Conservation (phyloP, 2,113 vertebrate species). For the Ariopsis seemanni region DNA sequence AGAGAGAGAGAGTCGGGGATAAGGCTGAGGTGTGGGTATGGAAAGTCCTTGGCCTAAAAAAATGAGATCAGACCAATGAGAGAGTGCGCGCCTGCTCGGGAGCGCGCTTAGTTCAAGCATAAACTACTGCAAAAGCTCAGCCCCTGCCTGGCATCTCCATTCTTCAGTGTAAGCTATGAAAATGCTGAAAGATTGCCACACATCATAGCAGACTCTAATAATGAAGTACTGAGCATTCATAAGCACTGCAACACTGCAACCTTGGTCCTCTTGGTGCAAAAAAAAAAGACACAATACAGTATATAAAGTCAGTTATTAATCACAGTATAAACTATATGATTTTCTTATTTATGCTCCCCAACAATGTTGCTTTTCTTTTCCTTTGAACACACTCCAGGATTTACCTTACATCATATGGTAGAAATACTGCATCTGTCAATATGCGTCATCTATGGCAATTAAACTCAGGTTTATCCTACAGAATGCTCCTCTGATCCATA, state of each 20-base stretch:
- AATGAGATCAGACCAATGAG: slow-evolving; percentile 60
- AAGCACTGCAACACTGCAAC: not conserved
- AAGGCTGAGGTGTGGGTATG: slow-evolving; percentile 57
- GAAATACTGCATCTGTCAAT: not conserved
- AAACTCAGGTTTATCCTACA: not conserved
- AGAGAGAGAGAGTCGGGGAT: slow-evolving; percentile 46
- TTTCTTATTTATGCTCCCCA: no score
- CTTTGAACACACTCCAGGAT: not conserved
- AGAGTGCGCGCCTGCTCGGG: slow-evolving; percentile 53
- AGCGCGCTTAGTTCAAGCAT: slow-evolving; percentile 50
- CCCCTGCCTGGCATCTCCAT: not conserved
- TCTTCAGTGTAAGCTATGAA: not conserved
- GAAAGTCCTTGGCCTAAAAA: slow-evolving; percentile 73
- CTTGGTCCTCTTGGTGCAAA: not conserved
- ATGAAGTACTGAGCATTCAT: not conserved
- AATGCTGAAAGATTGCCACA: not conserved
- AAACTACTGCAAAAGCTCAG: slow-evolving; percentile 40
- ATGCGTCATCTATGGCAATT: not conserved
- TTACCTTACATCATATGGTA: slow-evolving; percentile 1
- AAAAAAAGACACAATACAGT: not conserved
- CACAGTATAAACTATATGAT: not conserved
- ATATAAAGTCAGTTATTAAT: not conserved
- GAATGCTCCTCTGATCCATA: not conserved
- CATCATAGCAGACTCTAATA: not conserved
- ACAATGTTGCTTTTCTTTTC: not conserved